Evolutionary conservation across 2,113 vertebrate genomes (phyloP).

Genomic region (Spermophilus dauricus): DNA sequence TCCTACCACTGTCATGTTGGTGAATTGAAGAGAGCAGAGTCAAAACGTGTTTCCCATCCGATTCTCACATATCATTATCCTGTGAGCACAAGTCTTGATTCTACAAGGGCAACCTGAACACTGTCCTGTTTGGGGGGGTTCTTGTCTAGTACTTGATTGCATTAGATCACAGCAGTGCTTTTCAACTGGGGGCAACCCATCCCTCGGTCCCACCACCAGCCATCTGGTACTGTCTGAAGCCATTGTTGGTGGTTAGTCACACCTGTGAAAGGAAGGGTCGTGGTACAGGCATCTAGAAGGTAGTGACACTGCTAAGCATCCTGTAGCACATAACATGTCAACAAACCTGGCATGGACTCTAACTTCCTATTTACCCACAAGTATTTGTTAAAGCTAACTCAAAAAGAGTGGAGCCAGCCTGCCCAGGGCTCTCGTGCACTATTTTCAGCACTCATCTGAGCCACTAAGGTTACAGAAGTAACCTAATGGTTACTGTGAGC

Average conservation of each 20-base stretch:
- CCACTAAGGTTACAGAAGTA: not conserved
- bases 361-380: not conserved
- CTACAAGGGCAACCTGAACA: not conserved
- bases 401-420: not conserved
- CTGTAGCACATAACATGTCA: not conserved
- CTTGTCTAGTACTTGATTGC: not conserved
- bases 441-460: not conserved
- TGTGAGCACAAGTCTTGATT: not conserved
- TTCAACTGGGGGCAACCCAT: not conserved
- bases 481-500: not conserved
- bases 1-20: not conserved
- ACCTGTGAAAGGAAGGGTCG: not conserved
- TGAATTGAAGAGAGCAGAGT: not conserved
- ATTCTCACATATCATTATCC: not conserved
- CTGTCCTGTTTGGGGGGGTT: not conserved
- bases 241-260: not conserved
- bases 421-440: not conserved
- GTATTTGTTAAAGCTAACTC: constrained; percentile 40
- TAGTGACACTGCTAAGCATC: not conserved
- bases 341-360: not conserved
- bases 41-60: not conserved
- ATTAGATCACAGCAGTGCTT: constrained; percentile 16
- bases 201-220: not conserved
- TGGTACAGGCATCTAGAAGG: not conserved
- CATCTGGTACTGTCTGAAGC: not conserved